Evolutionary conservation across 1,140 invertebrate species (phyloP).

Genomic region (Drosophila albomicans): DNA sequence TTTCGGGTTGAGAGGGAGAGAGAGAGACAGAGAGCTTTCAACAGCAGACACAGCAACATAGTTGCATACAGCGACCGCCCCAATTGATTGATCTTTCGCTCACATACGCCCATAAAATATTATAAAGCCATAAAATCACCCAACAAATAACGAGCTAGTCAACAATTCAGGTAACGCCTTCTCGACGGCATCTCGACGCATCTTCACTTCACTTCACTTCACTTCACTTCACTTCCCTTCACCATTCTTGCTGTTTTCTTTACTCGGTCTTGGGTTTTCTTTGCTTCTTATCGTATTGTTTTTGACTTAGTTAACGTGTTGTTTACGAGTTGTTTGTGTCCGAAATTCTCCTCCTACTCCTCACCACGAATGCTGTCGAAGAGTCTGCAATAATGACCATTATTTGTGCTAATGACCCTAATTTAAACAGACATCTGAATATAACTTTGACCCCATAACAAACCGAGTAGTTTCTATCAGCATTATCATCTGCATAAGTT

Average conservation of each 20-base stretch:
- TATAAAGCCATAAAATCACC: conserved; percentile 74
- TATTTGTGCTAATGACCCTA: conserved; percentile 35
- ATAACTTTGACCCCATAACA: too few relatives aligned
- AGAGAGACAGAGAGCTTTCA: not conserved
- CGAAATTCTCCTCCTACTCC: not conserved
- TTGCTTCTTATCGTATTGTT: conserved; percentile 8
- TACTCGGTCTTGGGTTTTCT: not conserved
- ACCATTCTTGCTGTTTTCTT: too few relatives aligned
- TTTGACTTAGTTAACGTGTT: conserved; percentile 54
- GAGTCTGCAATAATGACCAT: not conserved
- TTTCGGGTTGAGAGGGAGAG: not conserved
- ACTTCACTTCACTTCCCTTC: not conserved
- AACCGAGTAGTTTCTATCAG: too few relatives aligned
- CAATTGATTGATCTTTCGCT: conserved; percentile 41
- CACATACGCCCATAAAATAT: conserved; percentile 56
- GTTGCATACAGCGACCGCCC: conserved; percentile 27
- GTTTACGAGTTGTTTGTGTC: conserved; percentile 43
- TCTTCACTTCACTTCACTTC: not conserved
- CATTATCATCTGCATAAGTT: not conserved
- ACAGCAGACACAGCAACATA: conserved; percentile 47
- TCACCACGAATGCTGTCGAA: not conserved
- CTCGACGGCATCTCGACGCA: not conserved
- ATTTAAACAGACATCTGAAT: conserved; percentile 31
- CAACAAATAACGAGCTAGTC: conserved; percentile 57
- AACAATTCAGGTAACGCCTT: conserved; percentile 51